Evolutionary conservation across 2,113 vertebrate species (phyloP).

Genomic region (Stercorarius parasiticus): DNA sequence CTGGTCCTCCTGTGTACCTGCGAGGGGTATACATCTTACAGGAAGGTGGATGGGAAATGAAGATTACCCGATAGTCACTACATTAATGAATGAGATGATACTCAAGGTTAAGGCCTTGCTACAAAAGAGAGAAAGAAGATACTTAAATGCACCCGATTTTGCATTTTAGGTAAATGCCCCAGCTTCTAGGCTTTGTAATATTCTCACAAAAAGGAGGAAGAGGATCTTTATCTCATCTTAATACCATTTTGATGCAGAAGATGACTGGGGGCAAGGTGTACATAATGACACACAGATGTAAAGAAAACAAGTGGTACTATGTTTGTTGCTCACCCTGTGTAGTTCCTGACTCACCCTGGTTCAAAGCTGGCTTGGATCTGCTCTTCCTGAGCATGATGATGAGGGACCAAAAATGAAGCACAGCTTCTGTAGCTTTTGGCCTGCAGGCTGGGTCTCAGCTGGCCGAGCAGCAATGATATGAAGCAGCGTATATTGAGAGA

Average conservation of each 20-base stretch:
- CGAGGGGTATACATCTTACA: not conserved
- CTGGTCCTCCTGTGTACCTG: not conserved
- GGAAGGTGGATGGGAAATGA: not conserved
- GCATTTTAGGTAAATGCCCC: not conserved
- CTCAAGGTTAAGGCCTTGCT: not conserved
- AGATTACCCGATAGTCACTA: not conserved
- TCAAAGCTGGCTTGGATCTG: not conserved
- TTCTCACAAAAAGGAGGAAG: not conserved
- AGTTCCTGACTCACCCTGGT: not conserved
- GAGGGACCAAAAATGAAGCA: not conserved
- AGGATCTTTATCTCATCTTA: not conserved
- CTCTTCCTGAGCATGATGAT: accelerated
- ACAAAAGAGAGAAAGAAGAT: not conserved
- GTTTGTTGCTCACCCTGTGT: not conserved
- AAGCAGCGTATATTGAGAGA: not conserved
- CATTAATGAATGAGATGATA: not conserved
- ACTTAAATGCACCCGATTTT: not conserved
- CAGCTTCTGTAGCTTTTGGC: not conserved
- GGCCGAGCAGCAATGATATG: not conserved
- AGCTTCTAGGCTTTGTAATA: not conserved
- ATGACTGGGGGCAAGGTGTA: not conserved
- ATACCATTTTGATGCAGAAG: not conserved
- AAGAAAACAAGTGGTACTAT: not conserved
- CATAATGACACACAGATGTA: not conserved
- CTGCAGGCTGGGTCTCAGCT: not conserved